Evolutionary conservation across 2,888 invertebrate species (phyloP), one percentile per base, ranked within the genome.

Genomic region (Mellilla xanthometata): DNA sequence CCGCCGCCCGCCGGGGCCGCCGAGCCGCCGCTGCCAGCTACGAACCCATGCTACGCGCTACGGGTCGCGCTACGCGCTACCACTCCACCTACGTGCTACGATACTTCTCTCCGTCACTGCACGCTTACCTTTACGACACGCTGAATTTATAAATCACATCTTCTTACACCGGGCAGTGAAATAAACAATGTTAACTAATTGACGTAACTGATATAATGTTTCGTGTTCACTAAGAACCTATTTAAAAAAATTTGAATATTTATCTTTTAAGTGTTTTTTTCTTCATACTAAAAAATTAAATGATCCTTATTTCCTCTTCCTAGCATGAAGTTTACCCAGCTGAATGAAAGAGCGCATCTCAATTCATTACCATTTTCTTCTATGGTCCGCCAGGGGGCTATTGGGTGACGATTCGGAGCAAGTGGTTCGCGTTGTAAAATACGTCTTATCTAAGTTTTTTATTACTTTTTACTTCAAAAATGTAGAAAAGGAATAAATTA

Each of bases 1-100:
- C 54, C 40, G 47, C 58, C 81, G 55, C 83, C 86, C 78, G 65
- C 58, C 60, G 69, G 72, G 69, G 65, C 58, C 62, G 55, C 56
- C 44, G 56, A 55, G 56, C 34, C 29, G 12, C 44, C n/a, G n/a
- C n/a, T n/a, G n/a, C n/a, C n/a, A n/a, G n/a, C n/a, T n/a, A n/a
- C n/a, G n/a, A n/a, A 46, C 24, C 24, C 29, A 7, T 5, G 19
- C 46, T 40, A 58, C 68, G 60, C 58, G 53, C 56, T n/a, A n/a
- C n/a, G n/a, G n/a, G n/a, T n/a, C 68, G 59, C 56, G 55, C 57
- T 51, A 54, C 58, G 49, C 48, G 56, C 56, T 49, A 53, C 49
- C 33, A 47, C 38, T 45, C 42, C 44, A 61, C 48, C 52, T 51
- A 55, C 58, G 48, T 46, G 56, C 56, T 51, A 54, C 45, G 34